Conservation (phyloP, 2,888 invertebrate species). For the Aphrophora alni region DNA sequence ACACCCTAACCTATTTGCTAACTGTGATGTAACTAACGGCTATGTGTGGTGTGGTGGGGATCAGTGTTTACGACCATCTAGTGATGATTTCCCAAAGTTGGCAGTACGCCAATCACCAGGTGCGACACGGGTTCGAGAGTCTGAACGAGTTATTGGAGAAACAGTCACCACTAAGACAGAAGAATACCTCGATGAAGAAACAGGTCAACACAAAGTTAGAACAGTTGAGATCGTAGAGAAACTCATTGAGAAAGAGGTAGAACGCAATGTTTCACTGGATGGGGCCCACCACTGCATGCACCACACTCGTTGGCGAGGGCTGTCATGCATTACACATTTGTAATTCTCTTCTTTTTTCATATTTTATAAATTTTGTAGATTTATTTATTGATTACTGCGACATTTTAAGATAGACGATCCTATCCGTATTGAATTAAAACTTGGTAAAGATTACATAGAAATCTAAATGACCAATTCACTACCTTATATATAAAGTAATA, state of each 20-base stretch:
- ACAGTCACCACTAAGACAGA: conserved; percentile 86
- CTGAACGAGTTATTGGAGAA: conserved; percentile 88
- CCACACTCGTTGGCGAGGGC: background rate
- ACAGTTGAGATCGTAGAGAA: conserved; percentile 95
- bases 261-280: conserved; percentile 27
- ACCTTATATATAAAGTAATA: no score
- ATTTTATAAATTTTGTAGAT: no score
- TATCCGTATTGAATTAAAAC: no score
- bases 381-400: no score
- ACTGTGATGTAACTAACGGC: conserved; percentile 25
- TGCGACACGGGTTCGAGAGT: conserved; percentile 83
- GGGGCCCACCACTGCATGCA: conserved; percentile 29
- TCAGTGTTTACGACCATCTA: conserved; percentile 64
- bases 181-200: conserved; percentile 85
- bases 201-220: conserved; percentile 85
- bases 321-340: background rate
- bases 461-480: no score
- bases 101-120: conserved; percentile 87
- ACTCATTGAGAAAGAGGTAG: conserved; percentile 95
- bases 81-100: conserved; percentile 80
- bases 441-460: no score
- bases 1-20: background rate
- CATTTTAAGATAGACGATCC: no score
- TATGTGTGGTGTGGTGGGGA: conserved; percentile 26
- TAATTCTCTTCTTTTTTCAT: background rate